Evolutionary conservation across 1,140 invertebrate genomes (phyloP), one percentile per base, ranked within the genome.

Genomic region (Trichonephila clavata): DNA sequence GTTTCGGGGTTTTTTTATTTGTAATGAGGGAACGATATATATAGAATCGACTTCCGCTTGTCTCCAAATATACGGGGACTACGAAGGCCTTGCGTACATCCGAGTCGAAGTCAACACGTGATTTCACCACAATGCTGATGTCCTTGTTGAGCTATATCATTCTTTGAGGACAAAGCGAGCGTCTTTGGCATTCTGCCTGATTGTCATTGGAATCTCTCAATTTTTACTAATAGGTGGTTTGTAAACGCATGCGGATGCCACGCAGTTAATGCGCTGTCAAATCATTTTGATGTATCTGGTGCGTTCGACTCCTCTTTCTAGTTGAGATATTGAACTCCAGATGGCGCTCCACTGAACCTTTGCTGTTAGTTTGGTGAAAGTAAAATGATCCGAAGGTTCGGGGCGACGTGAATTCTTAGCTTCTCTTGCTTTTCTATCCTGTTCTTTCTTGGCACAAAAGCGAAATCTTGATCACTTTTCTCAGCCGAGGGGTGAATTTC

Each of bases 141-240:
- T 59, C 81, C 81, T 83, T 83, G 81, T 83, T 83, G 39, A 83
- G 81, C 50, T 83, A 57, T 83, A 59, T 83, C 81, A 83, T 83
- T 83, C 81, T 83, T 83, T 83, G 27, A 39, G 71, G 27, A 32
- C 24, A 77, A 77, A n/a, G 39, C 20, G 39, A n/a, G 7, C n/a
- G n/a, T n/a, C 21, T 83, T 24, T 59, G 81, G 81, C 81, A 83
- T 24, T 4, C 81, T 83, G 81, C 81, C 50, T 59, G 81, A 83
- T 83, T 83, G 39, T n/a, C 81, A 59, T 83, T 57, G 81, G 81
- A 59, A 83, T 59, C 81, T 83, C 43, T 83, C 50, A 59, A 83
- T 59, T 83, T 83, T 83, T 59, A 59, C 43, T 83, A 59, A 57
- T 83, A 50, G 39, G 81, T n/a, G 21, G 32, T 81, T 81, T 81